Percentiles rank a stretch among this genome's conserved stretches.
These are phyloP conservation scores for Geodia barretti DNA, from an alignment of 37 sponge, comb jelly and placozoan genomes.

Conservation along the genomic window DNA sequence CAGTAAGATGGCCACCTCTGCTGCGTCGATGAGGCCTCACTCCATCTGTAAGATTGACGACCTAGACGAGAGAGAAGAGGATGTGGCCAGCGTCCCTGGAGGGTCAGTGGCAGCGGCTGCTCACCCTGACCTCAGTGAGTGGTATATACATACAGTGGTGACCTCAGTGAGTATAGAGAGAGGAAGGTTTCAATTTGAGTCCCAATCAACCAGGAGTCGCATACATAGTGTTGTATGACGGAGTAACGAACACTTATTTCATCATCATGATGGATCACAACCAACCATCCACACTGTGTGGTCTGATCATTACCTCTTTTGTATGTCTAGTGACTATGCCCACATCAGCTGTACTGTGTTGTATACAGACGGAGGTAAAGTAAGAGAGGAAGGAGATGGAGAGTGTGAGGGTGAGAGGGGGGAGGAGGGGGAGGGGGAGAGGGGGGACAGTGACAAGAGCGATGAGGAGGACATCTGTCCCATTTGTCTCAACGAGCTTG, in stretches of 20 bases:
- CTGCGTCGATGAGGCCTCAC: neutral
- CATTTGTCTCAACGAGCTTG: constrained; percentile 81
- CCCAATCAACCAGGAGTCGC: too few species aligned
- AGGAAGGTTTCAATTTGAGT: neutral
- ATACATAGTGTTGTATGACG: too few species aligned
- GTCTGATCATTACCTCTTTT: too few species aligned
- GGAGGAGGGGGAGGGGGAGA: neutral
- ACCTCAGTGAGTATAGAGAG: neutral
- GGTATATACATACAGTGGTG: neutral
- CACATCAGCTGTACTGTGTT: too few species aligned
- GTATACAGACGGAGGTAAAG: too few species aligned
- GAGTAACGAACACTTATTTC: too few species aligned
- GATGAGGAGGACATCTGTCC: constrained; percentile 84
- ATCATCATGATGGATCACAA: too few species aligned
- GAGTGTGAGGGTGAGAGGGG: neutral
- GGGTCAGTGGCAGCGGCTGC: too few species aligned
- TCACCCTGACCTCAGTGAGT: too few species aligned
- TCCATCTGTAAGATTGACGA: neutral
- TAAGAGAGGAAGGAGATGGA: constrained; percentile 2
- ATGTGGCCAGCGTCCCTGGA: too few species aligned
- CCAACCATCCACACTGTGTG: too few species aligned
- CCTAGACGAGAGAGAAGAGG: neutral
- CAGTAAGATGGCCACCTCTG: neutral
- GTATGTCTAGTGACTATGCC: too few species aligned
- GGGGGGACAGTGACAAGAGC: constrained; percentile 27